Evolutionary conservation across 30 jellyfish, hydroid and myxozoan genomes (phyloP), one percentile per base, ranked within the genome.

Genomic region (Hydra vulgaris): DNA sequence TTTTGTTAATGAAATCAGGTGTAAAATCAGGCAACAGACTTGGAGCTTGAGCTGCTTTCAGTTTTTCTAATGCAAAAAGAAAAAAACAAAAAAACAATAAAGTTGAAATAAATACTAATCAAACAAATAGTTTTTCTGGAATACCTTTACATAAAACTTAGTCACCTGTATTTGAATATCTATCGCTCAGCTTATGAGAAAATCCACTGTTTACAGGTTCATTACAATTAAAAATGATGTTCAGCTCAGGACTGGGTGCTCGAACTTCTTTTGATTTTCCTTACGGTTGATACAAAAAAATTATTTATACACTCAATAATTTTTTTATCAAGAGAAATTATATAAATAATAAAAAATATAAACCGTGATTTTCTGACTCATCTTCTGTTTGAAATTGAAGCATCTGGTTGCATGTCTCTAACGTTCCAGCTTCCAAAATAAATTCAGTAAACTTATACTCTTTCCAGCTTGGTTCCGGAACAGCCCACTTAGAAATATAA

Each of bases 401-500:
- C 61, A 40, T 40, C 61, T 40, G 61, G 61, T 40, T 40, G 61
- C 61, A 40, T 40, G 61, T 40, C 61, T 40, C 61, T 40, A 40
- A 40, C 12, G 75, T 68, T 20, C 75, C 75, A 68, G 25, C 75
- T 15, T 68, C 75, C 25, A 68, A 23, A 68, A 68, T 68, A 68
- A 68, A 68, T 23, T 68, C 75, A 68, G 8, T n/a, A 68, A 68
- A 68, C 75, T 68, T 68, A 23, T 68, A 68, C 27, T 68, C 26
- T 68, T 23, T 68, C 75, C 75, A 68, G 25, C 75, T 16, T n/a
- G 75, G 26, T 68, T 20, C 75, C 27, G 75, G 75, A n/a, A 23
- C 25, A n/a, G 75, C 75, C 27, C 75, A 68, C 27, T 68, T 16
- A n/a, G 75, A 68, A 68, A 68, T 68, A 68, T 68, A n/a, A 68